Percentiles rank a stretch among this genome's conserved stretches.
Evolutionary conservation across 2,888 invertebrate species (phyloP).

Genomic region (Magallana nippona): DNA sequence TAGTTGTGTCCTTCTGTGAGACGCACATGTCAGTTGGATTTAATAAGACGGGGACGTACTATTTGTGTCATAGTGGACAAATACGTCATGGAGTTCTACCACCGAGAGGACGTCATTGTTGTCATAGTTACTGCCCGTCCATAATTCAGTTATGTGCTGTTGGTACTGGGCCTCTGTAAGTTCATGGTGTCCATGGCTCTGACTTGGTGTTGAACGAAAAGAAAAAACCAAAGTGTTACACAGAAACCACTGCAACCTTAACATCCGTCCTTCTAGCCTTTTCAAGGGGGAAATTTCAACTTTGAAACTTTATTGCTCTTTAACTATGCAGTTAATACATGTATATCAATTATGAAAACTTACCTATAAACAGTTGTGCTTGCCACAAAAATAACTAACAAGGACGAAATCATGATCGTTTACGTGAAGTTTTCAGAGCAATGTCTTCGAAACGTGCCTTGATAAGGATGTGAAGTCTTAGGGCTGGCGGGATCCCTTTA

Average conservation of each 20-base stretch:
- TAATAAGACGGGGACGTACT: not conserved
- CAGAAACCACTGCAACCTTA: too few relatives aligned
- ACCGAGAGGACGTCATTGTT: not conserved
- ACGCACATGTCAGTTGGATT: not conserved
- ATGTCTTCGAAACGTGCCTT: not conserved
- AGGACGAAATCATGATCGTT: not conserved
- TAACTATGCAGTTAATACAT: too few relatives aligned
- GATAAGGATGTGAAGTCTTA: not conserved
- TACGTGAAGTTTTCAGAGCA: not conserved
- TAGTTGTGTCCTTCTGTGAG: too few relatives aligned
- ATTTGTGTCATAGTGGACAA: slow-evolving; percentile 35
- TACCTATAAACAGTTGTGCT: not conserved
- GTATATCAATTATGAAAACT: not conserved
- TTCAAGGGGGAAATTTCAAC: too few relatives aligned
- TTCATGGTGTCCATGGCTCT: slow-evolving; percentile 33
- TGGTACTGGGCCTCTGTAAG: slow-evolving; percentile 1
- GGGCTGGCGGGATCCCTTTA: too few relatives aligned
- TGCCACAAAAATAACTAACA: not conserved
- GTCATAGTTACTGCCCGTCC: slow-evolving; percentile 25
- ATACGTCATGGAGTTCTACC: slow-evolving; percentile 37
- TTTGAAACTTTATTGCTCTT: too few relatives aligned
- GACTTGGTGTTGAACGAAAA: not conserved
- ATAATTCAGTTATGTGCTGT: slow-evolving; percentile 26
- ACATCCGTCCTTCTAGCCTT: too few relatives aligned
- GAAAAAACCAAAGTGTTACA: not conserved